phyloP scores from a whole-genome alignment of 2,113 vertebrate species.

The Gulo gulo region DNA sequence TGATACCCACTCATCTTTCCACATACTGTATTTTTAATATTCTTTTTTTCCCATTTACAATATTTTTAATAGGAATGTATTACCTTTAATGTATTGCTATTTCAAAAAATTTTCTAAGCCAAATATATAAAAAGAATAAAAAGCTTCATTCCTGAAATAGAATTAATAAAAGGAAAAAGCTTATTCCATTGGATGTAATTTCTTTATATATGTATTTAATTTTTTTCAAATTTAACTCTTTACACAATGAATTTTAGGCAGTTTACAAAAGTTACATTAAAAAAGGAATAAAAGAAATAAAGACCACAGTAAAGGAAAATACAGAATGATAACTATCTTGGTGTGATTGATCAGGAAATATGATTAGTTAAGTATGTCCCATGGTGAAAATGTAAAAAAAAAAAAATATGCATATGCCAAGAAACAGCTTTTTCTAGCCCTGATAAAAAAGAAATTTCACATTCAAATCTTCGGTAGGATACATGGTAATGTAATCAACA shows the following conservation, averaged over 20 bases:
- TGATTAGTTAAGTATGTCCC: background rate
- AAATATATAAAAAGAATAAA: background rate
- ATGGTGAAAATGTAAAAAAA: background rate
- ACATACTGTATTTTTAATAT: background rate
- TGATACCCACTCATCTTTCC: background rate
- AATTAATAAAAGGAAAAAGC: slow-evolving; percentile 10
- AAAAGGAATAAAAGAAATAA: background rate
- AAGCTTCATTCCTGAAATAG: background rate
- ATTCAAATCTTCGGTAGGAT: background rate
- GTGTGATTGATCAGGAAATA: background rate
- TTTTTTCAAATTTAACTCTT: background rate
- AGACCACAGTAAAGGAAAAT: background rate
- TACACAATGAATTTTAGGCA: background rate
- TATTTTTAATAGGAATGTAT: background rate
- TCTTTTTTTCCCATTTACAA: background rate
- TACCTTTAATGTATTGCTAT: background rate
- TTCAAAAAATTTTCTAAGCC: slow-evolving; percentile 8
- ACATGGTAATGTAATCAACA: background rate
- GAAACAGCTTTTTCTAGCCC: background rate
- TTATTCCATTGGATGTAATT: background rate
- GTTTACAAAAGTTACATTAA: background rate
- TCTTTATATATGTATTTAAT: background rate
- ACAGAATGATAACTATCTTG: background rate
- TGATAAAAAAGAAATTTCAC: background rate
- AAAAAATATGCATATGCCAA: background rate